Percentiles rank a stretch among this genome's conserved stretches.
Evolutionary conservation across 2,888 invertebrate species (phyloP).

Genomic region (Choreutis nemorana): DNA sequence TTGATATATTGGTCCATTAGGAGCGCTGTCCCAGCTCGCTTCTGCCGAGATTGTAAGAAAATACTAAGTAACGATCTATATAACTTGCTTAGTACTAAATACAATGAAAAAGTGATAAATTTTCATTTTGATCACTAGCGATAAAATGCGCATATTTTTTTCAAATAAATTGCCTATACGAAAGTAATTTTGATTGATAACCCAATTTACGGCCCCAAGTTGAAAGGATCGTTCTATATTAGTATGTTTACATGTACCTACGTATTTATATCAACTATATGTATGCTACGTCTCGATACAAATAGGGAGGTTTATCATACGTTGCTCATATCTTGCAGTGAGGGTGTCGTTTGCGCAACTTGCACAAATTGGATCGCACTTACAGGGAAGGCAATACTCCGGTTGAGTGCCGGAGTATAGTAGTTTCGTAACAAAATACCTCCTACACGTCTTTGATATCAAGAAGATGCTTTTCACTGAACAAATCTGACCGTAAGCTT

Average conservation of each 20-base stretch:
- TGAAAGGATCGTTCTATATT: slow-evolving; percentile 19
- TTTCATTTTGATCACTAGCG: neutral
- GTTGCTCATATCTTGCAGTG: slow-evolving; percentile 21
- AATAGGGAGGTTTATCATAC: slow-evolving; percentile 27
- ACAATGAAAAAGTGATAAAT: too few relatives aligned
- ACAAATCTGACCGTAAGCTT: too few relatives aligned
- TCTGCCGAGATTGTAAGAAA: slow-evolving; percentile 48
- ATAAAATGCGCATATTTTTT: slow-evolving; percentile 9
- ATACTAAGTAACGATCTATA: slow-evolving; percentile 30
- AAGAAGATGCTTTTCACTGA: too few relatives aligned
- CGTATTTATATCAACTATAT: too few relatives aligned
- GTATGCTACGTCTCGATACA: too few relatives aligned
- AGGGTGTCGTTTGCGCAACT: slow-evolving; percentile 20
- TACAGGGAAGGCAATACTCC: slow-evolving; percentile 22
- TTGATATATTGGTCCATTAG: slow-evolving; percentile 61
- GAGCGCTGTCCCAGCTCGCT: slow-evolving; percentile 40
- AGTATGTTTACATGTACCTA: too few relatives aligned
- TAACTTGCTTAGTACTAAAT: too few relatives aligned
- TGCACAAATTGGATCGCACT: slow-evolving; percentile 31
- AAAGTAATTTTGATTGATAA: slow-evolving; percentile 41
- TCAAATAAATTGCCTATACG: slow-evolving; percentile 26
- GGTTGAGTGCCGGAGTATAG: slow-evolving; percentile 16
- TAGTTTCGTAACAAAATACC: slow-evolving; percentile 11
- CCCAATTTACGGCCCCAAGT: slow-evolving; percentile 27
- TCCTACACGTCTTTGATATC: slow-evolving; percentile 10